A percentile compares a stretch with the other conserved stretches of the same genome.
Evolutionary conservation across 2,888 invertebrate genomes (phyloP).

Genomic region (Lathronympha strigana): DNA sequence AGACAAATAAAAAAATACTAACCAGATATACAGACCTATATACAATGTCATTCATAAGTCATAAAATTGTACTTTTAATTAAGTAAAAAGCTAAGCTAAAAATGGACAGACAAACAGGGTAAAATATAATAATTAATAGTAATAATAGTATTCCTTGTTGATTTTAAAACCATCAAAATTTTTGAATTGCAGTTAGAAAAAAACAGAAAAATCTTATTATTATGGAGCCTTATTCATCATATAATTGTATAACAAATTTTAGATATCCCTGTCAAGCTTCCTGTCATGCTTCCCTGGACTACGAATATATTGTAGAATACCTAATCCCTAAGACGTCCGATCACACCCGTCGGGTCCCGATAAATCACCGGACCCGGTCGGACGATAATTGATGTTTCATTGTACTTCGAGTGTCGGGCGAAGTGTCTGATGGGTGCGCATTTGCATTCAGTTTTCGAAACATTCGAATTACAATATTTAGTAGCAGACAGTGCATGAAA

Average conservation of each 20-base stretch:
- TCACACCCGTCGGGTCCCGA: conserved; percentile 58
- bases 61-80: too few species aligned
- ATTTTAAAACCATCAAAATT: too few species aligned
- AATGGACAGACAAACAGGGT: too few species aligned
- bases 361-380: conserved; percentile 61
- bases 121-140: too few species aligned
- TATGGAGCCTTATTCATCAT: background rate
- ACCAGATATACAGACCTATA: too few species aligned
- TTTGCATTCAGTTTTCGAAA: conserved; percentile 24
- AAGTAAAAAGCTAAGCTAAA: too few species aligned
- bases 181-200: too few species aligned
- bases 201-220: too few species aligned
- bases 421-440: background rate
- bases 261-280: background rate
- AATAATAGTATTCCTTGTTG: too few species aligned
- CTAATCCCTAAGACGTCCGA: conserved; percentile 52
- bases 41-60: too few species aligned
- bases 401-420: conserved; percentile 24
- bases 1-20: too few species aligned
- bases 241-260: background rate
- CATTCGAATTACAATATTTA: conserved; percentile 1
- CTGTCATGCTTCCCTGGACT: conserved; percentile 10
- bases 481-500: background rate
- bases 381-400: conserved; percentile 38
- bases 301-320: conserved; percentile 35